These are phyloP conservation scores for Crotalus helleri DNA, from an alignment of 2,113 vertebrate genomes.

Conservation along the genomic window DNA sequence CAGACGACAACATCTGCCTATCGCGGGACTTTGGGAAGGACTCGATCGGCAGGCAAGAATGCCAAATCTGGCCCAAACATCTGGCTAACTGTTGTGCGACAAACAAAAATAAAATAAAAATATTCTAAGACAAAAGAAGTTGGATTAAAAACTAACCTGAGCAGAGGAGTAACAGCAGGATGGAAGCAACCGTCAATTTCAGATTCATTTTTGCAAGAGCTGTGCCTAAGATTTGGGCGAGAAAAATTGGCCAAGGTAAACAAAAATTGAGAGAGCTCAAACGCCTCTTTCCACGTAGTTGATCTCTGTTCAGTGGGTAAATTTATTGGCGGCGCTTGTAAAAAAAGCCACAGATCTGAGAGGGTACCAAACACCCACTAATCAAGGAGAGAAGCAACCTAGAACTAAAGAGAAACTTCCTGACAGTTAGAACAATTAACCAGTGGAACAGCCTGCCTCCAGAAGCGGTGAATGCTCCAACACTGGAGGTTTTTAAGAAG, in stretches of 20 bases:
- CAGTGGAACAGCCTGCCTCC: too few species aligned
- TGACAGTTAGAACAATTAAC: too few species aligned
- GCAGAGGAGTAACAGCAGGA: background rate
- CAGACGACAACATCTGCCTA: background rate
- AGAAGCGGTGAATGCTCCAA: too few species aligned
- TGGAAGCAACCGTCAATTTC: background rate
- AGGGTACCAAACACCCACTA: too few species aligned
- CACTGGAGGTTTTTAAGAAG: too few species aligned
- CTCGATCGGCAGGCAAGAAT: background rate
- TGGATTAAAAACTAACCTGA: constrained; percentile 33
- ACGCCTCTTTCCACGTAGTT: background rate
- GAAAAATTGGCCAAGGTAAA: background rate
- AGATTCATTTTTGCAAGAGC: background rate
- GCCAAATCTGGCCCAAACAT: background rate
- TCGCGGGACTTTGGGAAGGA: background rate
- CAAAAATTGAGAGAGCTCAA: background rate
- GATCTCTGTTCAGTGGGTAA: background rate
- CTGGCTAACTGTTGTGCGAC: too few species aligned
- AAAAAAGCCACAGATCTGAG: background rate
- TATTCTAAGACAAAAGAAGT: background rate
- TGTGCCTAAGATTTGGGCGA: background rate
- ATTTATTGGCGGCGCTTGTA: background rate
- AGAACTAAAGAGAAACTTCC: too few species aligned
- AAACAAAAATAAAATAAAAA: background rate
- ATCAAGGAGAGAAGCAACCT: too few species aligned